Evolutionary conservation across 2,888 invertebrate genomes (phyloP).

Genomic region (Mongoloraphidia duomilia): DNA sequence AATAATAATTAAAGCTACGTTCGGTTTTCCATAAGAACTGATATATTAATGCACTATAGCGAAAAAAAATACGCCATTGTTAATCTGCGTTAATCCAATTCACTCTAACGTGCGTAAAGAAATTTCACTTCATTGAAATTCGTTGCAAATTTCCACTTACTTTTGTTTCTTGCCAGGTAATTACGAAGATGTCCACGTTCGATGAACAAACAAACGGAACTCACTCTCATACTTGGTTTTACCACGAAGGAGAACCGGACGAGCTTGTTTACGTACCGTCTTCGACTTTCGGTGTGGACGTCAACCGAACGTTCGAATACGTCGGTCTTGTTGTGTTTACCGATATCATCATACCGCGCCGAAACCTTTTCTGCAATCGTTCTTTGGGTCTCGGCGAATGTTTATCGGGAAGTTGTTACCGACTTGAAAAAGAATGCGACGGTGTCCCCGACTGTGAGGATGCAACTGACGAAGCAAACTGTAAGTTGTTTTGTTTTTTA

Average conservation of each 20-base stretch:
- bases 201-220: conserved; percentile 79
- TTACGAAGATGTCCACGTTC: conserved; percentile 76
- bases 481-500: conserved; percentile 29
- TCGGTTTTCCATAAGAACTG: no score
- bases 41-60: no score
- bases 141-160: no score
- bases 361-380: conserved; percentile 53
- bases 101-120: no score
- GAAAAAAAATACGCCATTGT: no score
- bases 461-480: conserved; percentile 72
- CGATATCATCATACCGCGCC: conserved; percentile 63
- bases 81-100: no score
- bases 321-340: conserved; percentile 82
- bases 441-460: conserved; percentile 64
- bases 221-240: conserved; percentile 68
- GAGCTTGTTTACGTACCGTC: conserved; percentile 77
- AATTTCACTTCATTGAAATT: no score
- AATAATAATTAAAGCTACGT: no score
- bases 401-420: conserved; percentile 68
- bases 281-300: conserved; percentile 83
- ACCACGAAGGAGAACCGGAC: conserved; percentile 73
- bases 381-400: conserved; percentile 66
- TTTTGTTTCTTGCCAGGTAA: conserved; percentile 34
- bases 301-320: conserved; percentile 85
- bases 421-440: conserved; percentile 62